Evolutionary conservation across 2,113 vertebrate genomes (phyloP).

Genomic region (Saguinus imperator): DNA sequence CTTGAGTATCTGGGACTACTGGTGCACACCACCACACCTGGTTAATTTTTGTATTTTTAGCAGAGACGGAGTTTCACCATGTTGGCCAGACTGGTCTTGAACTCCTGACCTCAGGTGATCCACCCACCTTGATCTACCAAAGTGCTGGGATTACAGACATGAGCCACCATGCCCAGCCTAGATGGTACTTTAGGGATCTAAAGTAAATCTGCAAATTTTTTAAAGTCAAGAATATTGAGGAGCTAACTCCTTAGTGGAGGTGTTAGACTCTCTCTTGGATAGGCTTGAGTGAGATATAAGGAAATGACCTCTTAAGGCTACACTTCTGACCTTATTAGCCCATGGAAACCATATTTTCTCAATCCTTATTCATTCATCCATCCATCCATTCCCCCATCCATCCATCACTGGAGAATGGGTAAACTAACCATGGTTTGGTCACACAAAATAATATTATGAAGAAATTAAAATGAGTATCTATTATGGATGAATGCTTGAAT

Average conservation of each 20-base stretch:
- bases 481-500: neutral
- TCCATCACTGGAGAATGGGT: neutral
- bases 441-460: neutral
- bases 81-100: too few species aligned
- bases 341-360: neutral
- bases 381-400: too few species aligned
- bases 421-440: neutral
- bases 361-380: too few species aligned
- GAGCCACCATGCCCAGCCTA: too few species aligned
- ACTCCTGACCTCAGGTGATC: too few species aligned
- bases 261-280: neutral
- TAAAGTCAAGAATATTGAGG: neutral
- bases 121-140: too few species aligned
- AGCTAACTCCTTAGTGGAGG: neutral
- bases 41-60: too few species aligned
- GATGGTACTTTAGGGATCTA: too few species aligned
- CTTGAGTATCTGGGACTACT: too few species aligned
- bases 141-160: too few species aligned
- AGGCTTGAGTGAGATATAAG: neutral
- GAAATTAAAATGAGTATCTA: neutral
- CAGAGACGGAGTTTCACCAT: too few species aligned
- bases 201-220: neutral
- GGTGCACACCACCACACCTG: too few species aligned
- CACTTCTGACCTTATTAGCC: fast-evolving
- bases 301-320: neutral